Evolutionary conservation across 2,113 vertebrate species (phyloP), one percentile per base, ranked within the genome.

Genomic region (Garra rufa): DNA sequence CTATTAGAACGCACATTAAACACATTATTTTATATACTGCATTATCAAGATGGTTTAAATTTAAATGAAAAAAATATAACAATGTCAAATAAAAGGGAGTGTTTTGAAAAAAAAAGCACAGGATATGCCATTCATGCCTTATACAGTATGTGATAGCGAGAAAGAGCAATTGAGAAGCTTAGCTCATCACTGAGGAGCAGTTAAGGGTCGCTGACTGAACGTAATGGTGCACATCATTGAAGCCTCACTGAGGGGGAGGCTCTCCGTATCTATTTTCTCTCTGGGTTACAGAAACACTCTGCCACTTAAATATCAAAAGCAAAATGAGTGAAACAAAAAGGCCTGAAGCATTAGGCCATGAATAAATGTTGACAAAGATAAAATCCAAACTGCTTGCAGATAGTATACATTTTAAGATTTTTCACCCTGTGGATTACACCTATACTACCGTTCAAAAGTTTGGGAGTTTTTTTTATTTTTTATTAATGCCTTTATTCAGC

Each of bases 151-250:
- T 43, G 71, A 21, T 9, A 44, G 30, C 55, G 48, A n/a, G 57
- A 34, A 21, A 65, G 78, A 81, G 67, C 63, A 61, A 63, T 76
- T 80, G 81, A 80, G 70, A 76, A 52, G 75, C 78, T 87, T 48
- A n/a, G 65, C 76, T 85, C 65, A 79, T 83, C 59, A 69, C 57
- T 76, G 90, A 79, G 81, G 89, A 88, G 80, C 89, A 61, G 88
- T 83, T 82, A 76, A 48, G 79, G 89, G 88, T 88, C 86, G 86
- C 26, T 69, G 73, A 79, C 76, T 85, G 85, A 91, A 88, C 57
- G 83, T 92, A 90, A 92, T 91, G 88, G 87, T 91, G 87, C 82
- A 88, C 87, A 90, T 89, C 89, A 91, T 89, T 88, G 92, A 88
- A 86, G 86, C 83, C 83, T 87, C 24, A 69, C 85, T 83, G 83